Conservation (phyloP, 2,113 vertebrate species). For the Cephalophus harveyi region DNA sequence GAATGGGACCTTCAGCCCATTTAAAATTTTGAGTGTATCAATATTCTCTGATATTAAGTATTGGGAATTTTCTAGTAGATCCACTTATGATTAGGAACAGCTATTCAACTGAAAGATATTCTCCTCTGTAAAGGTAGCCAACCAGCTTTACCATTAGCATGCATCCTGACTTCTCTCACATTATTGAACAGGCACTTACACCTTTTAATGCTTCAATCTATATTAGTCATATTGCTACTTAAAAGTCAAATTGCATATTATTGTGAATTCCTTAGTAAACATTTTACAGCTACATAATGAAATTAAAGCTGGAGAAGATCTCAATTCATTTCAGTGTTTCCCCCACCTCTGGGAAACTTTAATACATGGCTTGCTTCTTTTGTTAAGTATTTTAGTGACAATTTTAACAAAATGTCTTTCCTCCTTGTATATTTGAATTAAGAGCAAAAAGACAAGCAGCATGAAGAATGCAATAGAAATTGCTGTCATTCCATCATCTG, state of each 20-base stretch:
- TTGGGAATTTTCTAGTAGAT: slow-evolving; percentile 44
- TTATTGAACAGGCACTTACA: neutral
- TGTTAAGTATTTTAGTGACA: neutral
- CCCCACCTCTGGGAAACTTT: neutral
- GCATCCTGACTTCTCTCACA: neutral
- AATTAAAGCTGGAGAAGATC: neutral
- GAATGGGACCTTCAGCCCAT: neutral
- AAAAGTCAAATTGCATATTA: neutral
- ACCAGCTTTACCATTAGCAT: neutral
- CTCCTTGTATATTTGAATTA: slow-evolving; percentile 2
- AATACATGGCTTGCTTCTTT: neutral
- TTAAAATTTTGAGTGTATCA: neutral
- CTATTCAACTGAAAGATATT: slow-evolving; percentile 41
- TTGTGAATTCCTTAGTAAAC: slow-evolving; percentile 9
- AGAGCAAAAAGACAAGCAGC: neutral
- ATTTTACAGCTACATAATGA: neutral
- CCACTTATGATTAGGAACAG: slow-evolving; percentile 33
- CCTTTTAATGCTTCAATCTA: neutral
- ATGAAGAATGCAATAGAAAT: slow-evolving; percentile 27
- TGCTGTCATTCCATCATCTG: neutral
- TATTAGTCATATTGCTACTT: slow-evolving; percentile 3
- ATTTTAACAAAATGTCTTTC: neutral
- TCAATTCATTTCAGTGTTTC: neutral
- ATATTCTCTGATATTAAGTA: neutral
- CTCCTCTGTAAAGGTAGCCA: neutral